phyloP scores from a whole-genome alignment of 2,797 vertebrate species.

The Rhadinocentrus ornatus region DNA sequence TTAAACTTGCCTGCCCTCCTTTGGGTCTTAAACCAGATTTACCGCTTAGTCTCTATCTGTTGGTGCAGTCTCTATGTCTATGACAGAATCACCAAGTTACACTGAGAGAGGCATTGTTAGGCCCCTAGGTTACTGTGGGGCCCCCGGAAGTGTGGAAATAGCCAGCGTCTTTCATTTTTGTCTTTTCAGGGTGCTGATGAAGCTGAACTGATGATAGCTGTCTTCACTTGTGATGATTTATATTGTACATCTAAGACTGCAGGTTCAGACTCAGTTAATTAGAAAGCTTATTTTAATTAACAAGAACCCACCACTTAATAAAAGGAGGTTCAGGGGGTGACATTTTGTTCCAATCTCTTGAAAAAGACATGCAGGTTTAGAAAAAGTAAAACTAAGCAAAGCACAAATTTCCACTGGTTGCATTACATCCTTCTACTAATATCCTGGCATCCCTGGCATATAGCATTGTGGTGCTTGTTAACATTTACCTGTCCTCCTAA shows the following conservation, averaged over 20 bases:
- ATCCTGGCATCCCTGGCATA: not conserved
- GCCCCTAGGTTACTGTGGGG: conserved; percentile 16
- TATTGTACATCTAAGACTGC: conserved; percentile 46
- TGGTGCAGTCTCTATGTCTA: conserved; percentile 28
- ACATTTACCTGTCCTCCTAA: too few species aligned
- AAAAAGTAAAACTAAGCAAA: not conserved
- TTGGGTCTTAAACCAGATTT: conserved; percentile 31
- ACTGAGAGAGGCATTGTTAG: conserved; percentile 14
- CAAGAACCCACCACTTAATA: conserved; percentile 35
- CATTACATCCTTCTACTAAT: too few species aligned
- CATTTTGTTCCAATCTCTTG: conserved; percentile 11
- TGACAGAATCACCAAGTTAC: conserved; percentile 4
- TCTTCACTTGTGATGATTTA: conserved; percentile 34
- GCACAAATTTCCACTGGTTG: too few species aligned
- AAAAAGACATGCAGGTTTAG: not conserved
- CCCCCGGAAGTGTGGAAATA: too few species aligned
- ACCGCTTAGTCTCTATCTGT: conserved; percentile 35
- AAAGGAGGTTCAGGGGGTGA: conserved; percentile 9
- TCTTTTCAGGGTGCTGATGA: conserved; percentile 23
- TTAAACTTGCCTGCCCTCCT: conserved; percentile 24
- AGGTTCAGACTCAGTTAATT: conserved; percentile 46
- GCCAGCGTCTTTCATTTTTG: not conserved
- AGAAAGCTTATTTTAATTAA: conserved; percentile 52
- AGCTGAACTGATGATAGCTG: conserved; percentile 27
- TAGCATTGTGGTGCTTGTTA: too few species aligned